A percentile compares a stretch with the other conserved stretches of the same genome.
phyloP scores from a whole-genome alignment of 2,888 invertebrate genomes.

The Pilophorus perplexus region DNA sequence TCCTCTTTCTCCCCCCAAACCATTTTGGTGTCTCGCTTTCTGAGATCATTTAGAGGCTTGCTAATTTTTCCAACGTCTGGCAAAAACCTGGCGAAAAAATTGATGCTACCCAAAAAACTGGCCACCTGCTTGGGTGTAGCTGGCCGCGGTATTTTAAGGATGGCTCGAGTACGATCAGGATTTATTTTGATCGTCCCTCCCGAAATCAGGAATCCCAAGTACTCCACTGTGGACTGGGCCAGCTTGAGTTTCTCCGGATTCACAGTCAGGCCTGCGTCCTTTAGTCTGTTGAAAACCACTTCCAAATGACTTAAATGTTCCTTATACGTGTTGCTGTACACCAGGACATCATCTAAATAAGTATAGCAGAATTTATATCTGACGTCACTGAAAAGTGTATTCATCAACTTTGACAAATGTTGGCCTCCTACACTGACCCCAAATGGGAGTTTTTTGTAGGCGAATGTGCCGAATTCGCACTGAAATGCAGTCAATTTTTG shows the following conservation, averaged over 20 bases:
- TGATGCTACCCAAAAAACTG: constrained; percentile 9
- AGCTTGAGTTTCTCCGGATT: constrained; percentile 47
- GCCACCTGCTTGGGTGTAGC: constrained; percentile 14
- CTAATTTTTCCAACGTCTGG: constrained; percentile 32
- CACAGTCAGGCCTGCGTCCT: constrained; percentile 46
- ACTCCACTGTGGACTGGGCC: constrained; percentile 22
- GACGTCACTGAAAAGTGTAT: constrained; percentile 41
- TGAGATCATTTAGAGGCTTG: constrained; percentile 46
- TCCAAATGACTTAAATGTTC: constrained; percentile 39
- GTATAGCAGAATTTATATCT: constrained; percentile 42
- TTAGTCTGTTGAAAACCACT: constrained; percentile 40
- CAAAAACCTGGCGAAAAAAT: constrained; percentile 20
- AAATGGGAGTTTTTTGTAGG: constrained; percentile 41
- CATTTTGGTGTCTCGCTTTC: constrained; percentile 26
- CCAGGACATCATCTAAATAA: constrained; percentile 44
- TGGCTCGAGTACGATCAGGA: neutral
- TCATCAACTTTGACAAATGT: constrained; percentile 34
- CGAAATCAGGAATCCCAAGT: constrained; percentile 37
- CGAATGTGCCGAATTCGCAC: constrained; percentile 33
- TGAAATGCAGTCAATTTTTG: constrained; percentile 35
- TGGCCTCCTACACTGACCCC: constrained; percentile 41
- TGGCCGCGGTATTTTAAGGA: constrained; percentile 19
- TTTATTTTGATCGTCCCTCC: neutral
- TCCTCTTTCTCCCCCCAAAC: constrained; percentile 10
- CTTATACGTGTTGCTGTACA: constrained; percentile 35